Evolutionary conservation across 2,113 vertebrate genomes (phyloP), one percentile per base, ranked within the genome.

Genomic region (Cnemophilus loriae): DNA sequence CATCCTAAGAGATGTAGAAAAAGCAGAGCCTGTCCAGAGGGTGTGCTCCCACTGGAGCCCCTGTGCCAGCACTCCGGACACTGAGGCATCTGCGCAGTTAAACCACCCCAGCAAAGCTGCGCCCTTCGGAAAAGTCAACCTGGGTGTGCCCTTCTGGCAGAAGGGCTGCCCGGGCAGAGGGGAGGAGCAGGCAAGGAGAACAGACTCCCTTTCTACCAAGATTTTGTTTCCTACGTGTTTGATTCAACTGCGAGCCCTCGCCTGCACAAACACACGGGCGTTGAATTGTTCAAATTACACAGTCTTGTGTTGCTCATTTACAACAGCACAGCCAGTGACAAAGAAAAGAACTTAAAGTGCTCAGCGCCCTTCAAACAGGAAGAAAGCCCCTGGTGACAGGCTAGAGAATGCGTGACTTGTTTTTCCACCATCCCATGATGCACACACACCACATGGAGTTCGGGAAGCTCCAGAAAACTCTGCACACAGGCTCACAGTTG

Each of bases 171-270:
- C 13, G 68, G 59, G 87, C 85, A 93, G 42, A 53, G 42, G 35
- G 42, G 37, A 89, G 76, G 39, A 74, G 89, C 64, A 79, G 70
- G 16, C 50, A 39, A 35, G 60, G 57, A 95, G 84, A 75, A 82
- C 26, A 94, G 21, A 77, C 47, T 35, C 41, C 17, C 71, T 75
- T 91, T 90, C 79, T 15, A 16, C 28, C 44, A 78, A 50, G 55
- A 65, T 32, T 90, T 79, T 68, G n/a, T 84, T 81, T 90, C 60
- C 79, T 77, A 30, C 0, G 0, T 33, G 57, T 80, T 57, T 2
- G 1, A 33, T 61, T 55, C 1, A 0, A 55, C 56, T 77, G 59
- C 0, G 0, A 80, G 41, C 2, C 1, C 44, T 64, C 0, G 6
- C 95, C 83, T 68, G 89, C 71, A 63, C 76, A 84, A 83, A 87